These are phyloP conservation scores for Glyphotaelius pellucidus DNA, from an alignment of 2,888 invertebrate species.

Conservation along the genomic window DNA sequence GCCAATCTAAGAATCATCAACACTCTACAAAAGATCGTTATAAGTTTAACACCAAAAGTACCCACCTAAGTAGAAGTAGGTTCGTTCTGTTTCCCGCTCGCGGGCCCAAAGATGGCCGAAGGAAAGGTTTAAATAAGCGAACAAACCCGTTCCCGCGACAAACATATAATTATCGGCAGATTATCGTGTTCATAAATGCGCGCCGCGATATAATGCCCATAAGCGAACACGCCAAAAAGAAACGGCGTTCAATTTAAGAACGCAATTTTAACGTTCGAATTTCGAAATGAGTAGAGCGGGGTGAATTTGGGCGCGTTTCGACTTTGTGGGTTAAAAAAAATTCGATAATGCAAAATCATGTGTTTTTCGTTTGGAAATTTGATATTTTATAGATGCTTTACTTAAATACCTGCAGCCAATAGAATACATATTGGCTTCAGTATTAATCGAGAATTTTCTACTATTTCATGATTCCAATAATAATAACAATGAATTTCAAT, in stretches of 20 bases:
- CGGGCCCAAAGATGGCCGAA: conserved; percentile 13
- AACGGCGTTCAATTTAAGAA: conserved; percentile 12
- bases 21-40: background rate
- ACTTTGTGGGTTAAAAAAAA: background rate
- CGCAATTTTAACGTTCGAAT: background rate
- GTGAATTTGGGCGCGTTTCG: background rate
- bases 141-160: conserved; percentile 3
- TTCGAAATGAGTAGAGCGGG: background rate
- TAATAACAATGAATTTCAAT: too few relatives aligned
- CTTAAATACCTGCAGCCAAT: too few relatives aligned
- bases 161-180: conserved; percentile 23
- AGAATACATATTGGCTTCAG: too few relatives aligned
- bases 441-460: too few relatives aligned
- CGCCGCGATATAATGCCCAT: conserved; percentile 15
- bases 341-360: too few relatives aligned
- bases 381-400: too few relatives aligned
- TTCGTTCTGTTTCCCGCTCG: background rate
- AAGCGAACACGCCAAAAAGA: background rate
- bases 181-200: conserved; percentile 27
- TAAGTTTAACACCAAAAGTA: background rate
- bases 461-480: too few relatives aligned
- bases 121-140: background rate
- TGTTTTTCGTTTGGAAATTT: too few relatives aligned
- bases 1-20: conserved; percentile 2
- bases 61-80: background rate